These are phyloP conservation scores for Pachyseris speciosa DNA, from an alignment of 64 coral and sea anemone species.

Conservation along the genomic window DNA sequence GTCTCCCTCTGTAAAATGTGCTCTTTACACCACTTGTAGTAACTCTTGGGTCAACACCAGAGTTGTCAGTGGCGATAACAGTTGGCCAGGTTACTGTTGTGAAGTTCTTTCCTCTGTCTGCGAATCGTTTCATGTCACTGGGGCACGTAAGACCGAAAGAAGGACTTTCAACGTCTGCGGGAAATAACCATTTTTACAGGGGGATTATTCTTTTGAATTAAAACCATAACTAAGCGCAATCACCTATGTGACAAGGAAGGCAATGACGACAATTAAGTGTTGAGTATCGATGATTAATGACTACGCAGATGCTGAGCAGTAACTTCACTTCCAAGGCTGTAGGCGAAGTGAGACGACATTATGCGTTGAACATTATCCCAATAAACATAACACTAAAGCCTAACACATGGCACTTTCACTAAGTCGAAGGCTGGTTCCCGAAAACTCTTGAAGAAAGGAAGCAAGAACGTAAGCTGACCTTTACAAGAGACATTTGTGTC, in stretches of 20 bases:
- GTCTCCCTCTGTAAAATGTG: slow-evolving; percentile 30
- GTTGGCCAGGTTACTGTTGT: slow-evolving; percentile 53
- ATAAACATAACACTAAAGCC: background rate
- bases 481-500: slow-evolving; percentile 10
- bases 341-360: background rate
- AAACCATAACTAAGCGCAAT: background rate
- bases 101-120: slow-evolving; percentile 34
- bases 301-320: background rate
- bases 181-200: background rate
- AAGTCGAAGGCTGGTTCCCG: background rate
- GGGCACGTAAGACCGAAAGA: slow-evolving; percentile 69
- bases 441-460: background rate
- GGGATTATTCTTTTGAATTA: background rate
- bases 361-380: background rate
- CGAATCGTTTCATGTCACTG: slow-evolving; percentile 12
- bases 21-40: slow-evolving; percentile 16
- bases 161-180: slow-evolving; percentile 53
- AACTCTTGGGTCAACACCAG: slow-evolving; percentile 5
- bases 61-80: slow-evolving; percentile 73
- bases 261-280: background rate
- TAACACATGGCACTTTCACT: background rate
- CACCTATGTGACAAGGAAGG: background rate
- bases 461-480: slow-evolving; percentile 17
- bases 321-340: background rate
- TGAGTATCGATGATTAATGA: background rate